Evolutionary conservation across 2,888 invertebrate genomes (phyloP).

Genomic region (Rhagonycha fulva): DNA sequence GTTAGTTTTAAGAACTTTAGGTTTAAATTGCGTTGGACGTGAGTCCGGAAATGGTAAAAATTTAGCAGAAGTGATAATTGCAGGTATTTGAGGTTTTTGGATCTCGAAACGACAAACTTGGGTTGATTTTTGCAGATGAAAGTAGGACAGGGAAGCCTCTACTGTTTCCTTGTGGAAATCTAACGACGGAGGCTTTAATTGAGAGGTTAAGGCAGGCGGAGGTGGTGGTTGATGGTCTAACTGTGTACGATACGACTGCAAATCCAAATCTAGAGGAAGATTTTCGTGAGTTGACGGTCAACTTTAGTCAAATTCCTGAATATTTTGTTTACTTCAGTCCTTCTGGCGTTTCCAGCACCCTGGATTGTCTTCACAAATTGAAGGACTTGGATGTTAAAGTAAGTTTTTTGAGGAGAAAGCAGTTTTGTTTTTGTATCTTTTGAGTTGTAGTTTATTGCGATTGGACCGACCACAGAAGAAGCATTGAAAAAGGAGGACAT

Average conservation of each 20-base stretch:
- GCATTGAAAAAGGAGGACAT: slow-evolving; percentile 56
- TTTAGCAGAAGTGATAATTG: slow-evolving; percentile 57
- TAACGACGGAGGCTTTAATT: slow-evolving; percentile 59
- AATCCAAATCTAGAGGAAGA: slow-evolving; percentile 56
- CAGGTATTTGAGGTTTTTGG: slow-evolving; percentile 45
- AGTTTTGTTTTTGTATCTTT: slow-evolving; percentile 26
- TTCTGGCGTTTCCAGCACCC: slow-evolving; percentile 59
- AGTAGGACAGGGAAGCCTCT: slow-evolving; percentile 52
- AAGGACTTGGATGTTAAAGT: slow-evolving; percentile 5
- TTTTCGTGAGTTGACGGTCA: slow-evolving; percentile 49
- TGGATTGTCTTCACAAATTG: slow-evolving; percentile 31
- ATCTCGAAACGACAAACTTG: not conserved
- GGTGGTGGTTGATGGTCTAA: slow-evolving; percentile 55
- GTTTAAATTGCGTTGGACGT: slow-evolving; percentile 58
- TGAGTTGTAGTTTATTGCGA: slow-evolving; percentile 56
- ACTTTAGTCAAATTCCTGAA: slow-evolving; percentile 53
- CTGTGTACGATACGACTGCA: slow-evolving; percentile 60
- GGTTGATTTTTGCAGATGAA: slow-evolving; percentile 46
- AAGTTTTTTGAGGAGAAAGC: slow-evolving; percentile 10
- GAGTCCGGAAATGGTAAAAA: slow-evolving; percentile 61
- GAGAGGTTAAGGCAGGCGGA: slow-evolving; percentile 53
- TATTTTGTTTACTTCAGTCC: slow-evolving; percentile 64
- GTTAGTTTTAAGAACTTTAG: slow-evolving; percentile 53
- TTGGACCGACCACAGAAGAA: slow-evolving; percentile 62
- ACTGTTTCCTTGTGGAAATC: slow-evolving; percentile 62